Evolutionary conservation across 2,797 vertebrate species (phyloP).

Genomic region (Danionella dracula): DNA sequence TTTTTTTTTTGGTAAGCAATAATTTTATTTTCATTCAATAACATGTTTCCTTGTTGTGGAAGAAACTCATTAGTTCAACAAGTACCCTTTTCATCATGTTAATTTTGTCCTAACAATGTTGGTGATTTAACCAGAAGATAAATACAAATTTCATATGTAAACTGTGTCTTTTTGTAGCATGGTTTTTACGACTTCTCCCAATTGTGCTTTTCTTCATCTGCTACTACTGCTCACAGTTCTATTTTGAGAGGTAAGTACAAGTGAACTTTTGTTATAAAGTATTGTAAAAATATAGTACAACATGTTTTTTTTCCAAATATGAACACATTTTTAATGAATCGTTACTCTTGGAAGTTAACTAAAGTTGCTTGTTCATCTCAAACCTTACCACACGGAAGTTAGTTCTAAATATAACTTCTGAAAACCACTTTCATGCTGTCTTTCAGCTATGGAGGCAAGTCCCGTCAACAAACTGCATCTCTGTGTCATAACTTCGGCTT

Average conservation of each 20-base stretch:
- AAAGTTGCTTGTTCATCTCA: not conserved
- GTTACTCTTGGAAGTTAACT: too few species aligned
- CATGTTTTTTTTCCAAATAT: not conserved
- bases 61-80: too few species aligned
- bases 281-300: too few species aligned
- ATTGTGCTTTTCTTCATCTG: slow-evolving; percentile 57
- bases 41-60: too few species aligned
- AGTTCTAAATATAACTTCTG: not conserved
- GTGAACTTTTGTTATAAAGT: not conserved
- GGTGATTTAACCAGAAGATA: too few species aligned
- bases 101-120: too few species aligned
- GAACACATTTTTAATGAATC: too few species aligned
- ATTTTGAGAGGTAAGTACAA: slow-evolving; percentile 60
- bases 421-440: not conserved
- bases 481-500: slow-evolving; percentile 54
- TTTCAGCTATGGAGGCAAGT: slow-evolving; percentile 54
- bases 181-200: slow-evolving; percentile 61
- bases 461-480: slow-evolving; percentile 51
- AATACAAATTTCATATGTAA: too few species aligned
- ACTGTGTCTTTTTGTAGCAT: slow-evolving; percentile 51
- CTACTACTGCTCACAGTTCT: slow-evolving; percentile 66
- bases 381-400: too few species aligned
- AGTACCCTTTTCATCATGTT: too few species aligned
- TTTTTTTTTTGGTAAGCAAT: too few species aligned
- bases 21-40: too few species aligned